Evolutionary conservation across 92 coral and sea anemone species (phyloP), one percentile per base, ranked within the genome.

Genomic region (Epizoanthus rinbou): DNA sequence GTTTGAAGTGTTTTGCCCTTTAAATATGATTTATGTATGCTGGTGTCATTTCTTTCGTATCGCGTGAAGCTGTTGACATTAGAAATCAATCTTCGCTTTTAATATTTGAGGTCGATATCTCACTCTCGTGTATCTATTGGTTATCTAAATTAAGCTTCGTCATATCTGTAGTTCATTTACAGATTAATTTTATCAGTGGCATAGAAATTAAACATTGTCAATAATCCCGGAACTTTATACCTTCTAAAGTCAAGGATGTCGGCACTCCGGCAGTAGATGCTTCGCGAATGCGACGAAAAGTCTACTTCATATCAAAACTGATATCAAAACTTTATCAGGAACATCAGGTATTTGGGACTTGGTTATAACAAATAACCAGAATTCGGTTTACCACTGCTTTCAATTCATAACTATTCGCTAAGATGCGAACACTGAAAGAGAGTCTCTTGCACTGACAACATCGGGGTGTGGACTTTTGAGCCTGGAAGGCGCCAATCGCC

Each of bases 191-290:
- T 25, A 23, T 15, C 18, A 18, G 35, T 31, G 43, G 25, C 43
- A 65, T 65, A 17, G 45, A 65, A 65, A 65, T 65, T 65, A 65
- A 65, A 28, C 9, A 28, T 65, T 65, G 25, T 39, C 71, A 65
- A 23, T 41, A n/a, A 35, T 31, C 21, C 47, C 47, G 73, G 50
- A 67, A 67, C 73, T 33, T 65, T 9, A 24, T 4, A 15, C 14
- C 18, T 5, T 28, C 5, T 3, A 65, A 65, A 67, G 72, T 50
- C 14, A 67, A 67, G 22, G 50, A 67, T 5, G 10, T 67, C 47
- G 0, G 7, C 18, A 67, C 50, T 15, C 39, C 73, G 15, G n/a
- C 24, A 65, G 70, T 65, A 10, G 25, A 65, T 16, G 6, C 33
- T 16, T 22, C 33, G 24, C 25, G 16, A 64, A 25, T 14, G 6